A percentile compares a stretch with the other conserved stretches of the same genome.
Conservation (phyloP, 2,113 vertebrate species). For the Pampusana beccarii region DNA sequence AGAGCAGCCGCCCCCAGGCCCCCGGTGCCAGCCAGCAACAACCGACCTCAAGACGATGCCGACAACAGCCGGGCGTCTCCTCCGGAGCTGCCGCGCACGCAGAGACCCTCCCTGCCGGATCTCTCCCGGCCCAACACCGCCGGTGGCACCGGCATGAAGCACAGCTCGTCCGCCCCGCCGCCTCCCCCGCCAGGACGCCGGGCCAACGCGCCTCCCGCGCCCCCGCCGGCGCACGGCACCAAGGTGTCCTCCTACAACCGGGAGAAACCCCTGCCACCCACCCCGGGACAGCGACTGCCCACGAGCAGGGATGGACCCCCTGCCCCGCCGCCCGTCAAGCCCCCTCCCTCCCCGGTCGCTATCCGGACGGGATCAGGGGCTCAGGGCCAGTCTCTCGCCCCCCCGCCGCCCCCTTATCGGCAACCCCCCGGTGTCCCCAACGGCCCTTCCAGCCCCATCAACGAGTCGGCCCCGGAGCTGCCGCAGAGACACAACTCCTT, state of each 20-base stretch:
- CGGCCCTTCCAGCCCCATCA: slow-evolving; percentile 83
- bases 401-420: slow-evolving; percentile 86
- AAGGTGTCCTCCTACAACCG: slow-evolving; percentile 75
- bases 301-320: slow-evolving; percentile 72
- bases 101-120: slow-evolving; percentile 90
- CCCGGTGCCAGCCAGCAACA: slow-evolving; percentile 51
- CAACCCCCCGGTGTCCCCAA: slow-evolving; percentile 84
- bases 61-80: slow-evolving; percentile 79
- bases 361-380: slow-evolving; percentile 69
- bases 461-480: slow-evolving; percentile 87
- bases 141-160: slow-evolving; percentile 83
- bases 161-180: slow-evolving; percentile 88
- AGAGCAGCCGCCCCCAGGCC: slow-evolving; percentile 84
- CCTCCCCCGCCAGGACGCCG: slow-evolving; percentile 86
- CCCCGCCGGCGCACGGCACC: slow-evolving; percentile 67
- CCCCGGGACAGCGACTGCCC: slow-evolving; percentile 80
- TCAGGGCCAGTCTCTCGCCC: slow-evolving; percentile 80
- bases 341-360: slow-evolving; percentile 81
- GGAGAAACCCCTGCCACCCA: slow-evolving; percentile 80
- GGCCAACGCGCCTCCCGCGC: slow-evolving; percentile 68
- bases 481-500: slow-evolving; percentile 96
- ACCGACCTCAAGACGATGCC: slow-evolving; percentile 80
- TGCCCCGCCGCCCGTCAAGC: slow-evolving; percentile 76
- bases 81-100: slow-evolving; percentile 81
- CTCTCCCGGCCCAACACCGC: slow-evolving; percentile 79